Base-by-base conservation (phyloP, 2,797 vertebrate genomes). In the Phrynocephalus forsythii region DNA sequence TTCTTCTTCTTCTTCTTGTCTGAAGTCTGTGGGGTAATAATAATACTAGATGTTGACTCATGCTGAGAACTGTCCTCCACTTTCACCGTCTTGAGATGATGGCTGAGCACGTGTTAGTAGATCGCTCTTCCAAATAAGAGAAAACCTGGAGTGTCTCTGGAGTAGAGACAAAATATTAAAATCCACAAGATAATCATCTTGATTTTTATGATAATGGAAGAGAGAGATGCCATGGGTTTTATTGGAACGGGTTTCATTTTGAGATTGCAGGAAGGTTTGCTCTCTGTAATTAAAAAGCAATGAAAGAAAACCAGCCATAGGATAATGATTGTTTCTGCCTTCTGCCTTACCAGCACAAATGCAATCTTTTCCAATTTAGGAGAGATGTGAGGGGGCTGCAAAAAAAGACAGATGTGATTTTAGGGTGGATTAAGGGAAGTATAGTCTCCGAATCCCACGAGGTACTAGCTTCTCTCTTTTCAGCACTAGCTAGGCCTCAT, bases 211-310 rank as follows among this genome's bases (percentile, higher is more conserved):
- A 78, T 78, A 20, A 50, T 78, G 83, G 84, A 56, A 13, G 60
- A 44, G 30, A 22, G 44, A 7, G 26, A n/a, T 44, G 33, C 79
- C 68, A 79, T 52, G 66, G 84, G 16, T 79, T 79, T 86, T 79
- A 86, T 79, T 79, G 52, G 66, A 71, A 69, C 79, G 20, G 44
- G 26, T 86, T 86, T 79, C 77, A 69, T 79, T 79, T 79, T 50
- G 44, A 33, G 69, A 56, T 68, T 30, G n/a, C 60, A 50, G n/a
- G 33, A 44, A 28, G 26, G 28, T 44, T 67, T 68, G 15, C n/a
- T 69, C 50, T 26, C 30, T 10, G 7, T 52, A 52, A 28, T 68
- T 79, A 78, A 86, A 86, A 63, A 86, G 66, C 44, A 68, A 79
- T 26, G 50, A 86, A 79, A 69, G 76, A 33, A 76, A 69, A 86